Evolutionary conservation across 2,797 vertebrate species (phyloP).

Genomic region (Spinus pinus): DNA sequence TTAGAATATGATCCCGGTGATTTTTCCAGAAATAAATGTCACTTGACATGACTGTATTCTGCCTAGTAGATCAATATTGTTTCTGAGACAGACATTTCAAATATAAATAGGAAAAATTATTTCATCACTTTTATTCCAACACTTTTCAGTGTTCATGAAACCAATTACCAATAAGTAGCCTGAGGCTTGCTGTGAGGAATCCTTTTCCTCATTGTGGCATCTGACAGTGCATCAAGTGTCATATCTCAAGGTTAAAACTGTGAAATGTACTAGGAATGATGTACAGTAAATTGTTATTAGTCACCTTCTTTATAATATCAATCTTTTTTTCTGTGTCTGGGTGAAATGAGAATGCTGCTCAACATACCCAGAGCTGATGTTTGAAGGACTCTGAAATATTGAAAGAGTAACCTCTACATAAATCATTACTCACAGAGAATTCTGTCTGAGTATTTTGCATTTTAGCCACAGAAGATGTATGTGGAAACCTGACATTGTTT

Average conservation of each 20-base stretch:
- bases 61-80: neutral
- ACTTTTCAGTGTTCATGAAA: neutral
- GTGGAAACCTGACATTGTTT: neutral
- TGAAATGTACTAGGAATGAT: neutral
- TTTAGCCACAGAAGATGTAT: neutral
- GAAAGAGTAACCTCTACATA: neutral
- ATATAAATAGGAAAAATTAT: neutral
- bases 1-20: neutral
- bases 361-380: neutral
- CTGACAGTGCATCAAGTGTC: neutral
- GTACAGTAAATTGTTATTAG: neutral
- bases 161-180: slow-evolving; percentile 16
- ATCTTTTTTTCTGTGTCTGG: neutral
- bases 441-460: neutral
- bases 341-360: neutral
- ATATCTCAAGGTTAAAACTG: slow-evolving; percentile 22
- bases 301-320: neutral
- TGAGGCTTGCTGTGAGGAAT: neutral
- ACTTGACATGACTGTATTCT: neutral
- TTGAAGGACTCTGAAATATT: neutral
- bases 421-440: neutral
- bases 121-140: neutral
- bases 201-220: neutral
- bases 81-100: slow-evolving; percentile 1
- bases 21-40: neutral